Evolutionary conservation across 2,113 vertebrate genomes (phyloP), one percentile per base, ranked within the genome.

Genomic region (Columba livia): DNA sequence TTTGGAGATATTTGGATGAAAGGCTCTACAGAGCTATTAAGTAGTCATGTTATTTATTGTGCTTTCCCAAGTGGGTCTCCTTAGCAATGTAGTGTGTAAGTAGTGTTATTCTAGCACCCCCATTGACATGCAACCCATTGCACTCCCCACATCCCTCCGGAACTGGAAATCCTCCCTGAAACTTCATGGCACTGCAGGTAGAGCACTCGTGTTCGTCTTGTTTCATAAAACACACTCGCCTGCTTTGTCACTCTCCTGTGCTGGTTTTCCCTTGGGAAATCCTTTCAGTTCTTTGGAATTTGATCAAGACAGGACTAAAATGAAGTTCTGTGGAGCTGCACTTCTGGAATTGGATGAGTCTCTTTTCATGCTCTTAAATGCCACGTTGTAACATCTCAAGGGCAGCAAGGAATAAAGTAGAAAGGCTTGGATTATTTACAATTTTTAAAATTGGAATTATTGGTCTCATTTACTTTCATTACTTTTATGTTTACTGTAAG

Each of bases 21-120:
- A 94, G 71, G 58, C 67, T 83, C 88, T 80, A 61, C 67, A 78
- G 75, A 66, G 21, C n/a, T 85, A 65, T 61, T 88, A 82, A 85
- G 85, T n/a, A 82, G 73, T 65, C 1, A 1, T 70, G 74, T 82
- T 89, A 62, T 90, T 94, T 88, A 77, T 85, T 88, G 58, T 85
- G 67, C 50, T 85, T 89, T 88, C 79, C 90, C 75, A 88, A 91
- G 74, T 73, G 71, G 44, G 9, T 54, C 16, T 84, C 75, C 82
- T 94, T 54, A 85, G 80, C 79, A 69, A 50, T 79, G 82, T 11
- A 73, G 36, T 73, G 58, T 82, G 58, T 34, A 65, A 85, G 54
- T 18, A 65, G 70, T 61, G 40, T 42, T 61, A 77, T 60, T 85
- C n/a, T 24, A 65, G 85, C 78, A 72, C 70, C 9, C 17, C 7